A percentile compares a stretch with the other conserved stretches of the same genome.
Conservation (phyloP, 2,797 vertebrate genomes). For the Odontamblyopus lacepedii region DNA sequence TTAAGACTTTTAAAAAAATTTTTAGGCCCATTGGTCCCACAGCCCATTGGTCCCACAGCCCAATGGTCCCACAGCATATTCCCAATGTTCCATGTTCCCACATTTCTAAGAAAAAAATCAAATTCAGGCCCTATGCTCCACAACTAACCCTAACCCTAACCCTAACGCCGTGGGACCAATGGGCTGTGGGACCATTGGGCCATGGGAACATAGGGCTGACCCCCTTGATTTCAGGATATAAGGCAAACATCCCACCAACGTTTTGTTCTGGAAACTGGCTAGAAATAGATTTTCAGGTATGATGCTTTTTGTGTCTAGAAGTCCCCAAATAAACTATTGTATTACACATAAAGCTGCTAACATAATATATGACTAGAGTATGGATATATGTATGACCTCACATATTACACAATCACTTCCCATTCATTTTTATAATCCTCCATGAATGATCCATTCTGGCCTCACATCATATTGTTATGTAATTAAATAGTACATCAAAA, state of each 20-base stretch:
- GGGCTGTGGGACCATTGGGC: no score
- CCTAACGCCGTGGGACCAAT: no score
- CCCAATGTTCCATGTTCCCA: no score
- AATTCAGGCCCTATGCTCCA: no score
- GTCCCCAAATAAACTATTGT: background rate
- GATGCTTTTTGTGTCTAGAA: slow-evolving; percentile 13
- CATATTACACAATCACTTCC: background rate
- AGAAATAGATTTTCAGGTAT: slow-evolving; percentile 42
- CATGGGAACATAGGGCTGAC: no score
- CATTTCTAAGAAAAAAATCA: no score
- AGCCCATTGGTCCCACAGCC: no score
- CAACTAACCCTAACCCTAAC: no score
- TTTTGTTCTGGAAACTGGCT: slow-evolving; percentile 32
- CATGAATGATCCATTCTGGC: background rate
- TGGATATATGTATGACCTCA: background rate
- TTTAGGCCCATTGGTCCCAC: no score
- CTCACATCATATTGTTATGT: background rate
- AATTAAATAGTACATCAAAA: background rate
- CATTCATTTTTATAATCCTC: slow-evolving; percentile 2
- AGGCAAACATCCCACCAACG: slow-evolving; percentile 18
- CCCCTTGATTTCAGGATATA: slow-evolving; percentile 21
- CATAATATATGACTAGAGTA: slow-evolving; percentile 1
- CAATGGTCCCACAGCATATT: no score
- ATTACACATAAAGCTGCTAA: slow-evolving; percentile 17
- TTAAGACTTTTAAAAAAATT: no score